A percentile compares a stretch with the other conserved stretches of the same genome.
These are phyloP conservation scores for Papilio glaucus DNA, from an alignment of 1,140 invertebrate species.

Conservation along the genomic window DNA sequence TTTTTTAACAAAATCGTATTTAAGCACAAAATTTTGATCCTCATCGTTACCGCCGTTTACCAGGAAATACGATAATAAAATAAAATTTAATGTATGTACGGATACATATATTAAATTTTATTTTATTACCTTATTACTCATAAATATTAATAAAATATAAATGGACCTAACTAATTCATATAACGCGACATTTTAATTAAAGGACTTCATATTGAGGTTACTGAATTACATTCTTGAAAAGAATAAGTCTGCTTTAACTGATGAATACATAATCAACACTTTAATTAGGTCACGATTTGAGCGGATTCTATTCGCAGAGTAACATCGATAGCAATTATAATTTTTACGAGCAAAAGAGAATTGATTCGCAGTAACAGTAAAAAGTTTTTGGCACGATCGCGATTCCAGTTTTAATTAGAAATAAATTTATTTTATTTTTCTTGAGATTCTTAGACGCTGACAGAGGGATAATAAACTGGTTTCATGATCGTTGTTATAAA, in stretches of 20 bases:
- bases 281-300: conserved; percentile 30
- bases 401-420: conserved; percentile 15
- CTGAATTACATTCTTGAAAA: conserved; percentile 1
- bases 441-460: neutral
- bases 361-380: conserved; percentile 22
- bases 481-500: neutral
- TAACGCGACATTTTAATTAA: too few relatives aligned
- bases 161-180: too few relatives aligned
- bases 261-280: conserved; percentile 25
- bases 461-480: neutral
- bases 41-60: too few relatives aligned
- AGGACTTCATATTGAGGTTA: too few relatives aligned
- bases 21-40: too few relatives aligned
- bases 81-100: too few relatives aligned
- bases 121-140: too few relatives aligned
- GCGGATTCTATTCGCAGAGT: neutral
- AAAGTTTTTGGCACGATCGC: conserved; percentile 21
- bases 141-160: too few relatives aligned
- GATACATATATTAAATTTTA: too few relatives aligned
- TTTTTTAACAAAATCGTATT: too few relatives aligned
- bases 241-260: neutral
- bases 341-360: conserved; percentile 6
- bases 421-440: conserved; percentile 17
- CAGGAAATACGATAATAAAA: too few relatives aligned
- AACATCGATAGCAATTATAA: conserved; percentile 33